These are phyloP conservation scores for Paracanthobrama guichenoti DNA, from an alignment of 2,113 vertebrate species.

Conservation along the genomic window DNA sequence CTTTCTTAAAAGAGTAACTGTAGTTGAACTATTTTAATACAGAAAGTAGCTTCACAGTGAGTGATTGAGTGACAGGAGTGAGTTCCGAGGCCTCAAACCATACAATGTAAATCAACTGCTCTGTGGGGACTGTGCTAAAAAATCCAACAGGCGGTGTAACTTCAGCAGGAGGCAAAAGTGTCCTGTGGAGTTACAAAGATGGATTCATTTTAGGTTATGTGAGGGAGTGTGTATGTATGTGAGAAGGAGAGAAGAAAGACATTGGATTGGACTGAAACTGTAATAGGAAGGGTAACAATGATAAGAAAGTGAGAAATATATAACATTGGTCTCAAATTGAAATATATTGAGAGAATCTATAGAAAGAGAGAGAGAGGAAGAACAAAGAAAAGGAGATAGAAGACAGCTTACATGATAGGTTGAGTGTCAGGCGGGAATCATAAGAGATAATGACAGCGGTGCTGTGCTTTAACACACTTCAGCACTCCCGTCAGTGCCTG, in stretches of 20 bases:
- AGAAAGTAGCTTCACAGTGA: background rate
- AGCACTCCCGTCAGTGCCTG: conserved; percentile 36
- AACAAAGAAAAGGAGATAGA: conserved; percentile 35
- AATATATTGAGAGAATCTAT: conserved; percentile 25
- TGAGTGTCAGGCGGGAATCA: conserved; percentile 46
- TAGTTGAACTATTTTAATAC: background rate
- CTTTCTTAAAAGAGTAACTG: background rate
- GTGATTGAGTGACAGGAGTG: conserved; percentile 18
- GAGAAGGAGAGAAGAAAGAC: conserved; percentile 3
- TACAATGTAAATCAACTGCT: conserved; percentile 34
- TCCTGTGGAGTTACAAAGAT: conserved; percentile 34
- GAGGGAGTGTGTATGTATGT: background rate
- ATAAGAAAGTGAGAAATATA: conserved; percentile 7
- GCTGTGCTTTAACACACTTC: conserved; percentile 43
- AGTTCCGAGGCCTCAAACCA: conserved; percentile 19
- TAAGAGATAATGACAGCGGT: conserved; percentile 41
- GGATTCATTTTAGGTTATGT: conserved; percentile 23
- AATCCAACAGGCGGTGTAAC: conserved; percentile 10
- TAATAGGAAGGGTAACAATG: background rate
- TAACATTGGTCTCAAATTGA: conserved; percentile 19
- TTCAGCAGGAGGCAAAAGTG: conserved; percentile 28
- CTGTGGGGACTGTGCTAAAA: conserved; percentile 8
- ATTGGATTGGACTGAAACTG: background rate
- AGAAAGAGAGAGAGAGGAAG: background rate
- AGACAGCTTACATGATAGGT: conserved; percentile 26